phyloP scores from a whole-genome alignment of 2,888 invertebrate species.

The Aphrophora alni region DNA sequence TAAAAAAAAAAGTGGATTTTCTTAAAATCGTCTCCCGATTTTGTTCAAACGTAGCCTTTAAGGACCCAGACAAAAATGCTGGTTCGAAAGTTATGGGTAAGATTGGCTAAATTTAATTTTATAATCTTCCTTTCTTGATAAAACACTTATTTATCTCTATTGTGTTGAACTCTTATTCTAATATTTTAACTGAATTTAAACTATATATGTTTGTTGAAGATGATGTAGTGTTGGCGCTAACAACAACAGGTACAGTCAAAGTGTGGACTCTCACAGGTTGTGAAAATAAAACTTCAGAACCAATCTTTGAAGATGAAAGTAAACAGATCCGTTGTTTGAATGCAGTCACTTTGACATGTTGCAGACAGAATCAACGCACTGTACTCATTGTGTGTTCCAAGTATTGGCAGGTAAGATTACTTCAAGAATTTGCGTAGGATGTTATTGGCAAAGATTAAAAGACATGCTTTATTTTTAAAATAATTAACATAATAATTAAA shows the following conservation, averaged over 20 bases:
- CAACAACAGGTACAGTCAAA: slow-evolving; percentile 95
- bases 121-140: too few relatives aligned
- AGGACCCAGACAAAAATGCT: too few relatives aligned
- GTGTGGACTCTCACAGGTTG: slow-evolving; percentile 94
- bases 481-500: neutral
- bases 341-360: slow-evolving; percentile 91
- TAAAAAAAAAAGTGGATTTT: too few relatives aligned
- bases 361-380: slow-evolving; percentile 94
- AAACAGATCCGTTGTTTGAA: slow-evolving; percentile 95
- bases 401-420: slow-evolving; percentile 92
- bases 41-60: too few relatives aligned
- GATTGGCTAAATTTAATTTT: too few relatives aligned
- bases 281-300: slow-evolving; percentile 85
- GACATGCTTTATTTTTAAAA: neutral
- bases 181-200: too few relatives aligned
- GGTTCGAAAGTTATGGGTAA: too few relatives aligned
- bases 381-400: slow-evolving; percentile 96
- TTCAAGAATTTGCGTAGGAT: too few relatives aligned
- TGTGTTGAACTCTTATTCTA: too few relatives aligned
- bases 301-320: slow-evolving; percentile 93
- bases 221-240: slow-evolving; percentile 93
- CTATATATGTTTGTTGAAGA: slow-evolving; percentile 61
- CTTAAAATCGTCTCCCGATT: too few relatives aligned
- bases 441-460: neutral
- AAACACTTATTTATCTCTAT: too few relatives aligned